A percentile compares a stretch with the other conserved stretches of the same genome.
These are phyloP conservation scores for Ceraclea dissimilis DNA, from an alignment of 2,888 invertebrate species.

Conservation along the genomic window DNA sequence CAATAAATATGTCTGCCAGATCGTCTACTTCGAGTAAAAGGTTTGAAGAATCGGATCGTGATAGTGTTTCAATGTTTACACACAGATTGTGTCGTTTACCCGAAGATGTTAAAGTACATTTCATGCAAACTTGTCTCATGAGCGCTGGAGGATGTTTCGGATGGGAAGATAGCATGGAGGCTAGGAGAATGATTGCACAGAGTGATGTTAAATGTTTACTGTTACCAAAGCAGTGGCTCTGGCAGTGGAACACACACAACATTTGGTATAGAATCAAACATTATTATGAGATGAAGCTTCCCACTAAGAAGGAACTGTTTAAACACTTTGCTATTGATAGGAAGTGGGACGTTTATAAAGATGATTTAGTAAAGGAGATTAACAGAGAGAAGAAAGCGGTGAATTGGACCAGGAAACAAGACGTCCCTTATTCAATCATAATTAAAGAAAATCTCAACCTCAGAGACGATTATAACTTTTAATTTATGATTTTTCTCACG, in stretches of 20 bases:
- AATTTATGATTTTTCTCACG: slow-evolving; percentile 2
- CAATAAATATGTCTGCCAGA: neutral
- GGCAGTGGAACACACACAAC: slow-evolving; percentile 57
- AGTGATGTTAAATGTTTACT: slow-evolving; percentile 52
- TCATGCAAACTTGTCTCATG: slow-evolving; percentile 51
- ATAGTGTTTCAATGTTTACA: neutral
- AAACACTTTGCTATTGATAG: slow-evolving; percentile 36
- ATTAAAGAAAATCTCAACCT: slow-evolving; percentile 47
- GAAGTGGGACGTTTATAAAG: slow-evolving; percentile 50
- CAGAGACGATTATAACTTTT: neutral
- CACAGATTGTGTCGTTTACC: slow-evolving; percentile 7
- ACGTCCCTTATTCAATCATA: slow-evolving; percentile 58
- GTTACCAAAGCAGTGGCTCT: slow-evolving; percentile 62
- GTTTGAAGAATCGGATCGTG: neutral
- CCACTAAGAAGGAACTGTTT: slow-evolving; percentile 16
- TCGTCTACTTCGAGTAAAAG: neutral
- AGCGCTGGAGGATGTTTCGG: slow-evolving; percentile 59
- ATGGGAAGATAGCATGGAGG: slow-evolving; percentile 60
- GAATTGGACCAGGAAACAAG: slow-evolving; percentile 52
- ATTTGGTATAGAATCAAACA: slow-evolving; percentile 57
- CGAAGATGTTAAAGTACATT: slow-evolving; percentile 30
- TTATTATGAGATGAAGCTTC: slow-evolving; percentile 49
- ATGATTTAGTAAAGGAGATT: slow-evolving; percentile 44
- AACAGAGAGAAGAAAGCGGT: slow-evolving; percentile 42
- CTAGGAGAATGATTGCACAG: slow-evolving; percentile 57